Evolutionary conservation across 2,113 vertebrate species (phyloP), one percentile per base, ranked within the genome.

Genomic region (Pseudonaja textilis): DNA sequence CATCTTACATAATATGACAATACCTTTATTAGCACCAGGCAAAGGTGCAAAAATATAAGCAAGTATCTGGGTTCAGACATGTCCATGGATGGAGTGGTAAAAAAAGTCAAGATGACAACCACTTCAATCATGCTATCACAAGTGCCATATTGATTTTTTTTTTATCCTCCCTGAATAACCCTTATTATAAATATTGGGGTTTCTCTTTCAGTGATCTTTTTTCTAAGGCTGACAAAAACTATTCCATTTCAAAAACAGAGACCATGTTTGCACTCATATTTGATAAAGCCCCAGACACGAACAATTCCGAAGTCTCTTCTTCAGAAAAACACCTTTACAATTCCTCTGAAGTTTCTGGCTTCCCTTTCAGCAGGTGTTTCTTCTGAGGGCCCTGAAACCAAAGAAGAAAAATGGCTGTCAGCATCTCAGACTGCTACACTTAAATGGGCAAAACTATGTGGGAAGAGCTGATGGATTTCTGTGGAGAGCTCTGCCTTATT

Each of bases 311-410:
- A 92, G 18, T 16, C 3, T 8, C 11, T 96, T 96, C 95, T 96
- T 93, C 93, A 91, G 39, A 87, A 0, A 47, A 18, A 45, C 2
- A 5, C 20, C 64, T 85, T 95, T 2, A 97, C 20, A 85, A 56
- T 54, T 96, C 96, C 55, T 96, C 96, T 74, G 95, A 92, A 50
- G 52, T 52, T 34, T 95, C 95, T 0, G 91, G 94, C 95, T 97
- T 97, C 85, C 94, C 97, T 96, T 98, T 98, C 89, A 97, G 93
- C 61, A 97, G 88, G 88, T 99, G 98, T 93, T 98, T 99, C 97
- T 99, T 99, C 97, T 98, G 97, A 10, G 98, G 98, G 85, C 99
- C 99, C 99, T 99, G 95, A 39, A 95, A 3, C 7, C 22, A 16
- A 34, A 88, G 64, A 10, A 87, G 47, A 55, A 88, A 95, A 81